Base-by-base conservation (phyloP, 1,140 invertebrate species). In the Rhizoglyphus robini region DNA sequence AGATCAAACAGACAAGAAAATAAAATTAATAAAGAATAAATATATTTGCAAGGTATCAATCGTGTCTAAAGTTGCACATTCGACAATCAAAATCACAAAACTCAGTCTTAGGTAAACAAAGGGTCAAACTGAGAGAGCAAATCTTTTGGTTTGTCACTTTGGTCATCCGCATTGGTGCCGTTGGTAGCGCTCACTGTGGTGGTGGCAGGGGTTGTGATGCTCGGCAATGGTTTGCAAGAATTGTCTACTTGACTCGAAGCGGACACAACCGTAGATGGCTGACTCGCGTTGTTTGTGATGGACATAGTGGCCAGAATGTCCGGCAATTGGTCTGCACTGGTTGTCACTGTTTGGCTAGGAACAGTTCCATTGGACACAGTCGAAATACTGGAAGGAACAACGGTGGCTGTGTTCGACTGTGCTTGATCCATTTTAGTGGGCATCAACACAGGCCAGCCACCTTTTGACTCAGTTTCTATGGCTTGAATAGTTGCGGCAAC, bases 401-500 rank as follows among this genome's bases (percentile, higher is more conserved):
- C 25, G 20, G 5, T 8, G 36, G 15, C n/a, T 34, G 15, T n/a
- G 11, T 18, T n/a, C 29, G 15, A 20, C 29, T 15, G 3, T 20
- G 2, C n/a, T 15, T 18, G 4, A 23, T n/a, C 23, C 15, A 3
- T 2, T n/a, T 60, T 29, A 27, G 13, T 60, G 11, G 58, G 58
- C 29, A 27, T 60, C 58, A 60, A 38, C 27, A 60, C 58, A 27
- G 15, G 58, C 58, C 58, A 60, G 36, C 58, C 58, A 34, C 38
- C 15, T 46, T 60, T 60, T 20, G 58, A 60, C 29, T 60, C 58
- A 11, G 15, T 15, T 46, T 60, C 58, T 49, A 65, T 41, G 63
- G 70, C 51, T 63, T 60, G 47, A 23, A 58, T 30, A 47, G 69
- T 65, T 31, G 67, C 65, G 38, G 68, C 23, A 30, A 67, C 29